Evolutionary conservation across 1,140 invertebrate genomes (phyloP), one percentile per base, ranked within the genome.

Genomic region (Aricia agestis): DNA sequence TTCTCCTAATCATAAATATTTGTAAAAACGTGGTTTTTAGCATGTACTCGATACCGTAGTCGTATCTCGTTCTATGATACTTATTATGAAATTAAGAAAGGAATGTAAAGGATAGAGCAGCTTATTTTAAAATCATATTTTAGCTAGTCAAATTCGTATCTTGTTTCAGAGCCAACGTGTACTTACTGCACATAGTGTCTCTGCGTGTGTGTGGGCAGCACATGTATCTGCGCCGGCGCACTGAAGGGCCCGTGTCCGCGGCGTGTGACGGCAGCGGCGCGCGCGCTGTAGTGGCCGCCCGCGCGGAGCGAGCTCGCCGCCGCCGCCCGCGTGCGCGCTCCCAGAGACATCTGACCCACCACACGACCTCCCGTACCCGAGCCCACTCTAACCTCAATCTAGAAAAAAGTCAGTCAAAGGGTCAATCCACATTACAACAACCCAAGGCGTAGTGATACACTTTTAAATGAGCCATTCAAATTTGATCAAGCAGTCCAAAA

Each of bases 331-430:
- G 89, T 91, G 1, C 82, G 75, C 0, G 86, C 76, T 0, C 87
- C 87, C 10, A 91, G 71, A 1, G 89, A 91, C 89, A 91, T 91
- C 74, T 91, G 87, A 66, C 89, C 89, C 9, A 91, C 87, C 45
- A 89, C 91, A 69, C 93, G 93, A 70, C 93, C 93, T 41, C 93
- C 82, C 52, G 69, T 86, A 18, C 77, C 79, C 6, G 84, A 85
- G 68, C 86, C 87, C 11, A 90, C 86, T 6, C 85, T 78, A 0
- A 90, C 85, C 67, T 87, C 86, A 67, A 89, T 89, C 85, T 87
- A 76, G 32, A 76, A 66, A 72, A 36, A 36, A 36, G 2, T 7
- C 0, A 36, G 2, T 36, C 36, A 7, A 36, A 9, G 2, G 9
- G 9, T 7, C 36, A 36, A 25, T 3, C 25, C 25, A 25, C 25